Conservation (phyloP, 2,113 vertebrate genomes). For the Dolichotis patagonum region DNA sequence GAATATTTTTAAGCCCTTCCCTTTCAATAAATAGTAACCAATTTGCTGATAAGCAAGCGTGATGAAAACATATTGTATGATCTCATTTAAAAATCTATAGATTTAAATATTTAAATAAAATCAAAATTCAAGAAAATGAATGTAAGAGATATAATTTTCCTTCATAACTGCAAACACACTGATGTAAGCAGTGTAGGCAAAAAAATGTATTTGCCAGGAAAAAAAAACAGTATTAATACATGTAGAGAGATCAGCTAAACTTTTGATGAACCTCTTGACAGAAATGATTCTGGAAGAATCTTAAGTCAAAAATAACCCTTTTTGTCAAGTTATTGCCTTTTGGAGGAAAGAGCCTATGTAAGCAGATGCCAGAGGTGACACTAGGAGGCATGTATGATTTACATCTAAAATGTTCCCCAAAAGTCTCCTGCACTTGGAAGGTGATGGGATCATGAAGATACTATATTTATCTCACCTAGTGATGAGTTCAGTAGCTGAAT, state of each 20-base stretch:
- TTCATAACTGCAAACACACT: background rate
- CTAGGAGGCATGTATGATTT: background rate
- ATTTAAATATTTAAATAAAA: background rate
- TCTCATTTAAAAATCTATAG: background rate
- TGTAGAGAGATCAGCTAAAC: background rate
- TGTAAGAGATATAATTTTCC: background rate
- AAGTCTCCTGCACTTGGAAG: background rate
- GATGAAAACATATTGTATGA: background rate
- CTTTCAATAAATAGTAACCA: background rate
- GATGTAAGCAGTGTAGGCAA: background rate
- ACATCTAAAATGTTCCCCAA: background rate
- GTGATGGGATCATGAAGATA: background rate
- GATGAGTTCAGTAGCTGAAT: background rate
- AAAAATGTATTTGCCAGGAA: background rate
- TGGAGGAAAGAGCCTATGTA: background rate
- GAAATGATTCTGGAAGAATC: background rate
- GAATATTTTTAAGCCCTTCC: background rate
- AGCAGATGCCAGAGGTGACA: background rate
- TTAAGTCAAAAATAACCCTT: background rate
- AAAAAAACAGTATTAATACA: background rate
- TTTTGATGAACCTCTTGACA: background rate
- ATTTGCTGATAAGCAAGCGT: background rate
- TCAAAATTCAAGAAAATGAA: background rate
- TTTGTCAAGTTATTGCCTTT: background rate
- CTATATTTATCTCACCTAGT: background rate